A percentile compares a stretch with the other conserved stretches of the same genome.
Conservation (phyloP, 2,797 vertebrate genomes). For the Aratinga solstitialis region DNA sequence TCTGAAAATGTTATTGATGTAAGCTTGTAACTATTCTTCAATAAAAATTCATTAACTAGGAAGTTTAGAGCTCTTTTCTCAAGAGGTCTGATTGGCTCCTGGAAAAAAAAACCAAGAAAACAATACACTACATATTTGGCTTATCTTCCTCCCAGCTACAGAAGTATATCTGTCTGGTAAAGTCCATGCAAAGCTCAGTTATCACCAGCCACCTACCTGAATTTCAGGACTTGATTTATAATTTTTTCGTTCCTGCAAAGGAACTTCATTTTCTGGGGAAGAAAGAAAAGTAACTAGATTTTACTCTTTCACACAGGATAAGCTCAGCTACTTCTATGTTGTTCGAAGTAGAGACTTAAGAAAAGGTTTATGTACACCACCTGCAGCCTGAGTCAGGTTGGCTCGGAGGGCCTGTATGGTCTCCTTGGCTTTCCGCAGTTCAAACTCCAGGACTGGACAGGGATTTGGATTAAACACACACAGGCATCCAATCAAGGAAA, state of each 20-base stretch:
- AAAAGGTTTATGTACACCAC: slow-evolving; percentile 97
- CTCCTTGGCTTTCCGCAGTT: slow-evolving; percentile 99
- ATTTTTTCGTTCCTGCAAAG: slow-evolving; percentile 98
- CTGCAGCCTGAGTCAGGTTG: slow-evolving; percentile 99
- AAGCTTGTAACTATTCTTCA: slow-evolving; percentile 98
- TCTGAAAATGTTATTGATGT: slow-evolving; percentile 99
- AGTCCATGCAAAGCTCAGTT: not conserved
- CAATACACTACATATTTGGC: not conserved
- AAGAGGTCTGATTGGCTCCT: slow-evolving; percentile 96
- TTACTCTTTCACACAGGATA: slow-evolving; percentile 59
- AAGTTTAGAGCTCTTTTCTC: slow-evolving; percentile 99
- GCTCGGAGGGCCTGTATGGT: slow-evolving; percentile 99
- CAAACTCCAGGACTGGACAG: slow-evolving; percentile 99
- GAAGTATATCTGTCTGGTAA: not conserved
- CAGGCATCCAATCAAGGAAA: slow-evolving; percentile 97
- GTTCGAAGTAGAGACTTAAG: slow-evolving; percentile 79
- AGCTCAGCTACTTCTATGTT: slow-evolving; percentile 72
- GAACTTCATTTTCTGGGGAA: slow-evolving; percentile 90
- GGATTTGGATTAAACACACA: slow-evolving; percentile 93
- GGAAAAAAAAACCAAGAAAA: slow-evolving; percentile 37
- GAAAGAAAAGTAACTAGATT: slow-evolving; percentile 67
- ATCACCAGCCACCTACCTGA: slow-evolving; percentile 86
- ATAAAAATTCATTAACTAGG: slow-evolving; percentile 99
- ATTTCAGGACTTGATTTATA: slow-evolving; percentile 98
- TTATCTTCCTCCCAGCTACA: not conserved